A percentile compares a stretch with the other conserved stretches of the same genome.
These are phyloP conservation scores for Hedya salicella DNA, from an alignment of 2,888 invertebrate species.

Conservation along the genomic window DNA sequence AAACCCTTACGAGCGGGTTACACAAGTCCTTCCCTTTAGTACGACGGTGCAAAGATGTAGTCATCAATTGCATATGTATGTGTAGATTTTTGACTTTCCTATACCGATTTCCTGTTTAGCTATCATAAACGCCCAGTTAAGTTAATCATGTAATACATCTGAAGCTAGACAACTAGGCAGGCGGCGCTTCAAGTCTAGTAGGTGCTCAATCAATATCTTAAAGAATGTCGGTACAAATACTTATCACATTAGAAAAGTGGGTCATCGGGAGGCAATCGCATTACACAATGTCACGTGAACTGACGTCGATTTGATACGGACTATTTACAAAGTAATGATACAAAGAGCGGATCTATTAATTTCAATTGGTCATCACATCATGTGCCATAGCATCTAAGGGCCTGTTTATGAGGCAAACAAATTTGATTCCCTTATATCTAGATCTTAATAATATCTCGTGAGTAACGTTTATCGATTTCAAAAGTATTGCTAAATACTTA, in stretches of 20 bases:
- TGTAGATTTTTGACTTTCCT: too few species aligned
- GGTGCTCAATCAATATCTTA: conserved; percentile 3
- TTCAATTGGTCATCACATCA: conserved; percentile 29
- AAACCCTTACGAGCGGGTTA: too few species aligned
- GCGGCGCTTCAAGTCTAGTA: conserved; percentile 1
- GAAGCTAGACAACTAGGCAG: not conserved
- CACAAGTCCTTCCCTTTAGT: too few species aligned
- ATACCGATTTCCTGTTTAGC: too few species aligned
- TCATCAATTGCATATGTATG: too few species aligned
- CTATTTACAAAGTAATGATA: conserved; percentile 22
- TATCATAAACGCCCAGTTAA: too few species aligned
- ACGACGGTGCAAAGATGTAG: too few species aligned
- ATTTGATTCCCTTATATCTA: not conserved
- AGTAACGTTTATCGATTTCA: not conserved
- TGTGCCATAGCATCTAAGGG: not conserved
- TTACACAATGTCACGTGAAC: conserved; percentile 41
- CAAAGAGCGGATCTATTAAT: conserved; percentile 16
- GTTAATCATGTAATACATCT: not conserved
- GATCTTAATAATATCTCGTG: not conserved
- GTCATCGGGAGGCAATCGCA: conserved; percentile 23
- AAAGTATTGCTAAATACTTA: not conserved
- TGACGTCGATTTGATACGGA: conserved; percentile 15
- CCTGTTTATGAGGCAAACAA: too few species aligned
- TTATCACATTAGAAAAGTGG: conserved; percentile 33
- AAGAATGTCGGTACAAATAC: conserved; percentile 17